Base-by-base conservation (phyloP, 2,888 invertebrate genomes). In the Oscheius sp. region DNA sequence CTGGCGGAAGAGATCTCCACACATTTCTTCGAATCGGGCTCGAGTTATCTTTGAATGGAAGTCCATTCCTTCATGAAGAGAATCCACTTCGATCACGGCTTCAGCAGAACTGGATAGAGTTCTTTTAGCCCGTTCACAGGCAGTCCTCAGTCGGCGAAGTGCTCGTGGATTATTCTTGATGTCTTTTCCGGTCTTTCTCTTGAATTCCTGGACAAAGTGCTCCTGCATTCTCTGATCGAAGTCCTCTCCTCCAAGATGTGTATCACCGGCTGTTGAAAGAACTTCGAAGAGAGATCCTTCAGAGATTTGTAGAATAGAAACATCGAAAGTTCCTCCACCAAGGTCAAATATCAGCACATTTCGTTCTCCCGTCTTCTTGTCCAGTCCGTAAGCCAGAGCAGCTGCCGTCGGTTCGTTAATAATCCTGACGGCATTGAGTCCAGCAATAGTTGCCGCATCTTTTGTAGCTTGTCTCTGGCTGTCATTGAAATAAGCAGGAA, bases 1-100 rank as follows among this genome's bases (percentile, higher is more conserved):
- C 76, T 93, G 93, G 80, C 96, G 92, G 93, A 99, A 97, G 82
- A 98, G 91, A 90, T 98, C 97, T 13, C 95, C 94, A 89, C 95
- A 95, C 88, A 99, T 91, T 89, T 98, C 97, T 90, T 99, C 98
- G 89, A 99, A 99, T 87, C 96, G 93, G 74, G 97, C 97, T 86
- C 96, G 92, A 18, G 96, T 96, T 89, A 98, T 94, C 68, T 93
- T 94, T 0, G 96, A 95, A 91, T 96, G 95, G 91, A 95, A 97
- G 89, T 99, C 97, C 83, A 95, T 93, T 78, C 96, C 96, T 89
- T 97, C 96, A 87, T 92, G 95, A 71, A 97, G 92, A 0, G 96
- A 95, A 89, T 97, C 96, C 81, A 97, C 95, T 91, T 97, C 96
- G 86, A 97, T 71, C n/a, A 76, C 69, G 35, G 79, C 79, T 95